Base-by-base conservation (phyloP, 2,113 vertebrate genomes). In the Phoenicopterus ruber region DNA sequence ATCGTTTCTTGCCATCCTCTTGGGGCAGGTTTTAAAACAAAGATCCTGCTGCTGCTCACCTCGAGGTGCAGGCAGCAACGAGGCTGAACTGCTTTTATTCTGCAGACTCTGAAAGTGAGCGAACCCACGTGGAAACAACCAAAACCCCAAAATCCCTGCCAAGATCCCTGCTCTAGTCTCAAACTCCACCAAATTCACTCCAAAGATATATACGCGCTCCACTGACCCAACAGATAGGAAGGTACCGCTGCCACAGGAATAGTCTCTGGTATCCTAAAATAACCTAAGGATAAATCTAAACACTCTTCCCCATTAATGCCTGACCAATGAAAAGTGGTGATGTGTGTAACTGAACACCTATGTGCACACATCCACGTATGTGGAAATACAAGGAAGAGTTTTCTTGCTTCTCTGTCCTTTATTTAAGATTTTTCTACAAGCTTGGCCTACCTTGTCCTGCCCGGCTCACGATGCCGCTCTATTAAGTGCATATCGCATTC, bases 41-140 rank as follows among this genome's bases (percentile, higher is more conserved):
- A 71, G 57, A 63, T 40, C 52, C 16, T 66, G 50, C 26, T 81
- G n/a, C 63, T 74, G 40, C 50, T 88, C 62, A 40, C 24, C 66
- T 74, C 0, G 0, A 85, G 61, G 40, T 47, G 40, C 9, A 46
- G 44, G 18, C 40, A 86, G 62, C 28, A 47, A 29, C 0, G 4
- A 70, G 38, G 63, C 17, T 58, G 28, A 58, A 46, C 17, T 40
- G 40, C 55, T 76, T 76, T 84, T 47, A 12, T 47, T 55, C 36
- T 47, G 73, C 59, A 67, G 73, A 15, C 9, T 42, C 32, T 34
- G 31, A 38, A 40, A 79, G 22, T 3, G 13, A 55, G 42, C 1
- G 5, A 86, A 44, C 25, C 34, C 21, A 15, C 11, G 9, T 16
- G 42, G 70, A 57, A 86, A 80, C 42, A 62, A 70, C 84, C 77